Evolutionary conservation across 2,888 invertebrate species (phyloP).

Genomic region (Melipona bicolor): DNA sequence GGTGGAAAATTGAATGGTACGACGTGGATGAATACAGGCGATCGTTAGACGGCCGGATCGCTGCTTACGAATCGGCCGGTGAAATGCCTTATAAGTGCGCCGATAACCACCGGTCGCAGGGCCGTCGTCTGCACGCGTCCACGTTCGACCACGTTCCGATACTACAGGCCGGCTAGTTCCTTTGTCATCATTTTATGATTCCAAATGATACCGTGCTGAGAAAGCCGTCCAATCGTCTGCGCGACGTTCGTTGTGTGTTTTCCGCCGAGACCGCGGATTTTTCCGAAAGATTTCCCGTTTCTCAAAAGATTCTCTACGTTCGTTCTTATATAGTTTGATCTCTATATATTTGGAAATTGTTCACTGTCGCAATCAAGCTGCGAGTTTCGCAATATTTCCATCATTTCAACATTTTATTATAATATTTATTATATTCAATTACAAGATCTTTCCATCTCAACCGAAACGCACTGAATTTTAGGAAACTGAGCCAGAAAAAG

Average conservation of each 20-base stretch:
- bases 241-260: neutral
- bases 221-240: slow-evolving; percentile 12
- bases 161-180: slow-evolving; percentile 2
- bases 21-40: slow-evolving; percentile 61
- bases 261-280: neutral
- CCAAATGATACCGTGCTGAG: slow-evolving; percentile 14
- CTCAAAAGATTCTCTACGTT: no score
- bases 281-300: no score
- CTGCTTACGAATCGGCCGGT: slow-evolving; percentile 59
- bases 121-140: slow-evolving; percentile 41
- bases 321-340: no score
- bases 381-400: no score
- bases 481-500: no score
- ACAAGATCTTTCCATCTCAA: no score
- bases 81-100: slow-evolving; percentile 63
- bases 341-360: no score
- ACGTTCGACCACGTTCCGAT: neutral
- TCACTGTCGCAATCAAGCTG: no score
- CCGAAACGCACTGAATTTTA: no score
- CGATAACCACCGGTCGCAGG: slow-evolving; percentile 63
- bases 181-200: slow-evolving; percentile 36
- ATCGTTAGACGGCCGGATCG: slow-evolving; percentile 62
- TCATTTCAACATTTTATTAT: no score
- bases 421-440: no score
- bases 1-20: slow-evolving; percentile 71